phyloP scores from a whole-genome alignment of 2,797 vertebrate genomes.

The Pangasius macronema region DNA sequence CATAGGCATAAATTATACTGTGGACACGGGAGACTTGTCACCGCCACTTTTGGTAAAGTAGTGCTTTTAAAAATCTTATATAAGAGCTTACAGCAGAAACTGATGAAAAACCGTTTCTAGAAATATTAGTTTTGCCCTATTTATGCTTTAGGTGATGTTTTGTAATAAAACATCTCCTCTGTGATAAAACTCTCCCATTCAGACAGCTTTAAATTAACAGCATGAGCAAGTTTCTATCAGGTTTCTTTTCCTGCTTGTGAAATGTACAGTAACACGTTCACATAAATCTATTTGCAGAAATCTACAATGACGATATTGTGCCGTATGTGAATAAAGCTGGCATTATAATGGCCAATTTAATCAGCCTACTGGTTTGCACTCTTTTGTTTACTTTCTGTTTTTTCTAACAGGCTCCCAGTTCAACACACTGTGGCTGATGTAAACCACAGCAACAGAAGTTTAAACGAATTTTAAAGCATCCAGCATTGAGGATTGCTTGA shows the following conservation, averaged over 20 bases:
- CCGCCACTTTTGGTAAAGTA: constrained; percentile 7
- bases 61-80: background rate
- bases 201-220: background rate
- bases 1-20: background rate
- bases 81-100: background rate
- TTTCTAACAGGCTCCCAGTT: background rate
- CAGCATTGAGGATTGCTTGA: background rate
- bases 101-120: background rate
- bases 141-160: background rate
- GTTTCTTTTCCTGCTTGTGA: background rate
- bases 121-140: background rate
- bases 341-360: background rate
- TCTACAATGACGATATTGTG: background rate
- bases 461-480: background rate
- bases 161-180: background rate
- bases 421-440: background rate
- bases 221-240: background rate
- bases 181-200: background rate
- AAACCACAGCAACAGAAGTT: background rate
- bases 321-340: background rate
- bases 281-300: background rate
- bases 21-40: background rate
- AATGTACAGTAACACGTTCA: background rate
- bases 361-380: background rate
- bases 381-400: background rate